phyloP scores from a whole-genome alignment of 2,888 invertebrate genomes.

The Acleris emargana region DNA sequence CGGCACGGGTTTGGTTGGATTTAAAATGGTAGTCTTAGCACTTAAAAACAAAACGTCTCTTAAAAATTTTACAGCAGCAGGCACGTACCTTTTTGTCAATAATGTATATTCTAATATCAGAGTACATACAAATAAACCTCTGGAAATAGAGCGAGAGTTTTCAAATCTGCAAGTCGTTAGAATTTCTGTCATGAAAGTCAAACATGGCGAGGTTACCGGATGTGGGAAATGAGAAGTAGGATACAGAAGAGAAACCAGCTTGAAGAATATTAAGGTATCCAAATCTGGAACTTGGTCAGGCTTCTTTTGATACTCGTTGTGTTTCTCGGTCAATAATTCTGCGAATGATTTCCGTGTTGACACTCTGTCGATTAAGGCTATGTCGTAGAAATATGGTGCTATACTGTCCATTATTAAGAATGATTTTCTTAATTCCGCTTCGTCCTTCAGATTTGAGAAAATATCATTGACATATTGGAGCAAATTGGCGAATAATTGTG shows the following conservation, averaged over 20 bases:
- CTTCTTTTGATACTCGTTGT: conserved; percentile 85
- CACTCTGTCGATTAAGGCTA: conserved; percentile 88
- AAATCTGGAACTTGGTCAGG: conserved; percentile 85
- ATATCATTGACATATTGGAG: conserved; percentile 90
- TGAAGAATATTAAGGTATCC: conserved; percentile 91
- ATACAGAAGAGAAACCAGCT: conserved; percentile 91
- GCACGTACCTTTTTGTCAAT: conserved; percentile 91
- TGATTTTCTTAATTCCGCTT: conserved; percentile 72
- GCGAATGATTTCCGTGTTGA: conserved; percentile 86
- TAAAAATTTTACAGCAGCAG: conserved; percentile 91
- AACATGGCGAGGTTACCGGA: conserved; percentile 93
- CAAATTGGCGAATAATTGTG: conserved; percentile 89
- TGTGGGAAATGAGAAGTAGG: conserved; percentile 96
- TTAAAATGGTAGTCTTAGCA: conserved; percentile 84
- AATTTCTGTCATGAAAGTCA: conserved; percentile 93
- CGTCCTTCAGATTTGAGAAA: conserved; percentile 68
- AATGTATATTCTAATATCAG: conserved; percentile 90
- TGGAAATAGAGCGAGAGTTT: conserved; percentile 87
- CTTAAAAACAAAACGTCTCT: conserved; percentile 89
- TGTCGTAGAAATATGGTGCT: conserved; percentile 85
- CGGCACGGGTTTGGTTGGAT: conserved; percentile 85
- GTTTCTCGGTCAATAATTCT: conserved; percentile 89
- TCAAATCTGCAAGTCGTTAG: conserved; percentile 86
- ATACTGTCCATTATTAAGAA: conserved; percentile 85
- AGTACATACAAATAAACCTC: conserved; percentile 90